Evolutionary conservation across 2,797 vertebrate species (phyloP), one percentile per base, ranked within the genome.

Genomic region (Clarias laeviceps): DNA sequence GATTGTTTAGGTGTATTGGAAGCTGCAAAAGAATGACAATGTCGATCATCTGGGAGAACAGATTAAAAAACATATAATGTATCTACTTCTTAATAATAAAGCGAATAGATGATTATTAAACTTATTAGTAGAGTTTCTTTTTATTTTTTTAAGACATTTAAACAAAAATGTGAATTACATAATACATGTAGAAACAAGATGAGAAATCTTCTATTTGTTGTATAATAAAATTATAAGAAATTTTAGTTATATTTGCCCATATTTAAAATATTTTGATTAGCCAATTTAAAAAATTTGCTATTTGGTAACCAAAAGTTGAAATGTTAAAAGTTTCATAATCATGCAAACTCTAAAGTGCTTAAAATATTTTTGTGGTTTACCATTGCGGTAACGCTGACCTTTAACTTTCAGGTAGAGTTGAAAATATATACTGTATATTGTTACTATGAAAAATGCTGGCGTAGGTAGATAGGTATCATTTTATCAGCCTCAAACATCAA

Each of bases 341-440:
- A 4, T 24, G 24, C 6, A 20, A 37, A 37, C 1, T 20, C 7
- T 76, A 27, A 8, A 5, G 27, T 57, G n/a, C 18, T 76, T 11
- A 57, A 76, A 76, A 57, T 57, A 34, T 57, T 57, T 12, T 20
- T 76, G 73, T 76, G 73, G 54, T 32, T 56, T 0, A 57, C 27
- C 29, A 22, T 12, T 76, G 73, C 34, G 54, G 73, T 57, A 20
- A 34, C 5, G 20, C 54, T 76, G 54, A 57, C 54, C 32, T 76
- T 76, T 76, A 76, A 57, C 27, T 57, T 76, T 27, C 73, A 76
- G 50, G 73, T 76, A 32, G n/a, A 20, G 18, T 32, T 32, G 22
- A 32, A 32, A 29, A 56, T 72, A 74, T 17, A 32, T 29, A 3
- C 6, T 29, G 24, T 18, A 74, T 27, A 74, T 6, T 74, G 72